These are phyloP conservation scores for Eufriesea mexicana DNA, from an alignment of 1,140 invertebrate species.

Conservation along the genomic window DNA sequence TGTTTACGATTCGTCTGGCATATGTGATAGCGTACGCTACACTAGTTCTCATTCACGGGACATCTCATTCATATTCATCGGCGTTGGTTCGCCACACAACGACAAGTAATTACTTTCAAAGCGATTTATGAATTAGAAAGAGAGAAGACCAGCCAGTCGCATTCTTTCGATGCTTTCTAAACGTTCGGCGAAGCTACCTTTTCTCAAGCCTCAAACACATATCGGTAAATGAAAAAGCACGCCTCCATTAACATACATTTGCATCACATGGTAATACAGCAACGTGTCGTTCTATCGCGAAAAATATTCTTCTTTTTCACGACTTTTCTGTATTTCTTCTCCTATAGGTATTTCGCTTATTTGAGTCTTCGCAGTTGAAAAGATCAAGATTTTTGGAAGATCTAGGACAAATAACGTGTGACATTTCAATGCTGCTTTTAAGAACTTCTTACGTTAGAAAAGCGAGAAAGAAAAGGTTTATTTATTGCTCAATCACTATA, in stretches of 20 bases:
- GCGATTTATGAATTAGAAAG: constrained; percentile 48
- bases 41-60: constrained; percentile 53
- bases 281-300: too few species aligned
- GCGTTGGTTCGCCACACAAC: background rate
- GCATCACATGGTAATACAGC: background rate
- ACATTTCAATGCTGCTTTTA: too few species aligned
- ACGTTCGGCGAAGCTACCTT: constrained; percentile 30
- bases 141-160: background rate
- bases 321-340: background rate
- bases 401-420: too few species aligned
- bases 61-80: constrained; percentile 58
- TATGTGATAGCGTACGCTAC: constrained; percentile 35
- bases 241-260: background rate
- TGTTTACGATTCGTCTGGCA: constrained; percentile 20
- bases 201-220: background rate
- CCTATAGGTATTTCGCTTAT: too few species aligned
- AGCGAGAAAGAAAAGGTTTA: too few species aligned
- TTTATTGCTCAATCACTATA: too few species aligned
- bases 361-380: background rate
- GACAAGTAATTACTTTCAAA: constrained; percentile 39
- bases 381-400: too few species aligned
- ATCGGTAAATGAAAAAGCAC: background rate
- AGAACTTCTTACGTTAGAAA: too few species aligned
- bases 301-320: background rate
- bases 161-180: constrained; percentile 58